These are phyloP conservation scores for Heliconius ethilla DNA, from an alignment of 2,888 invertebrate genomes.

Conservation along the genomic window DNA sequence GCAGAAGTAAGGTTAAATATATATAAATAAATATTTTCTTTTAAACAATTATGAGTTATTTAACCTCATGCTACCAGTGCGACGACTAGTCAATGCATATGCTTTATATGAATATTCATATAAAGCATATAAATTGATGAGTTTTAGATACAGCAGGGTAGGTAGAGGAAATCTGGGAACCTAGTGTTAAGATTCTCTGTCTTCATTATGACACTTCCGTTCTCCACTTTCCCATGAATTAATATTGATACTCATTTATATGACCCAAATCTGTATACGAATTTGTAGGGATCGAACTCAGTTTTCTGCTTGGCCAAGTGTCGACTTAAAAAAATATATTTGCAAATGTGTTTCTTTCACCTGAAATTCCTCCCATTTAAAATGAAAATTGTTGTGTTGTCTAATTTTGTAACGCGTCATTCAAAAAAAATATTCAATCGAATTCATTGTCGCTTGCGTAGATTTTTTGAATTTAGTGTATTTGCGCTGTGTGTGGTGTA, in stretches of 20 bases:
- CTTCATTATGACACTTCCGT: neutral
- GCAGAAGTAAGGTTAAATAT: neutral
- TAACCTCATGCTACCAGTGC: neutral
- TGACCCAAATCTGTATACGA: neutral
- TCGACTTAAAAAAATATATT: neutral
- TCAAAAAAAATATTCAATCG: neutral
- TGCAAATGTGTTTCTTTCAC: neutral
- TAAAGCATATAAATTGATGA: too few species aligned
- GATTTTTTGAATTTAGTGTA: constrained; percentile 9
- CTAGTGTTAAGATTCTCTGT: neutral
- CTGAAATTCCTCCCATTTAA: neutral
- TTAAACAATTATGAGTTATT: neutral
- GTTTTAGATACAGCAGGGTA: neutral
- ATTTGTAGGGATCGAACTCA: neutral
- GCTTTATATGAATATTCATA: too few species aligned
- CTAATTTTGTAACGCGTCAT: neutral
- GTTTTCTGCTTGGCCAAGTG: neutral
- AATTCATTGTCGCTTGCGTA: constrained; percentile 13
- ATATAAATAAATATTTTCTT: neutral
- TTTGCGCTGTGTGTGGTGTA: constrained; percentile 39
- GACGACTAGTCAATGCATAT: too few species aligned
- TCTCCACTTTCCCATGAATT: neutral
- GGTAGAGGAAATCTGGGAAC: neutral
- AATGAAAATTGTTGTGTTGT: neutral
- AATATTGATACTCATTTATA: neutral